Evolutionary conservation across 2,797 vertebrate species (phyloP).

Genomic region (Sardinella longiceps): DNA sequence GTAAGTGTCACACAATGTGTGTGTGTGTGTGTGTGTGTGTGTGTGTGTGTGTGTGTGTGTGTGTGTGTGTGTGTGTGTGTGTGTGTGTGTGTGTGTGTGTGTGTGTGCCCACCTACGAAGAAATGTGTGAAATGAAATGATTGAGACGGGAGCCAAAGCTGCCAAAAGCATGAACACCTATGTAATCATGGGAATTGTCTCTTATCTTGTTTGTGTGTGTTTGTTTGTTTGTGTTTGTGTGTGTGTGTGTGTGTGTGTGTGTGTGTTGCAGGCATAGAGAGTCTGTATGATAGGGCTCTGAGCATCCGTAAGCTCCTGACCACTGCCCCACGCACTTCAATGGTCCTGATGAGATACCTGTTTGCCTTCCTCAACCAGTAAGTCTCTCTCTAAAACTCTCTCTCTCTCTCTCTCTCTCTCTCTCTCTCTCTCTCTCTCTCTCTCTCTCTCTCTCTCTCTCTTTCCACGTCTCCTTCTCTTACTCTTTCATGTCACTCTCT

Average conservation of each 20-base stretch:
- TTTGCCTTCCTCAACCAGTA: conserved; percentile 99
- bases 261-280: conserved; percentile 85
- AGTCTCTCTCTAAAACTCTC: conserved; percentile 84
- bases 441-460: not conserved
- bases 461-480: not conserved
- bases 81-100: not conserved
- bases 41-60: conserved; percentile 28
- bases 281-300: conserved; percentile 94
- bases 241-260: not conserved
- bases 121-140: conserved; percentile 5
- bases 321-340: conserved; percentile 86
- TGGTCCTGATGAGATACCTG: conserved; percentile 97
- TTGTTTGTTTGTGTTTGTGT: not conserved
- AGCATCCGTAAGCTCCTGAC: conserved; percentile 94
- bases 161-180: not conserved
- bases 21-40: conserved; percentile 15
- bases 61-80: conserved; percentile 2
- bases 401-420: not conserved
- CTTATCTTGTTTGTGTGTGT: conserved; percentile 12
- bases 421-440: not conserved
- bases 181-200: not conserved
- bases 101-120: not conserved
- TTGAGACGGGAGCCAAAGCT: not conserved
- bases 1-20: conserved; percentile 79
- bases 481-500: not conserved